phyloP scores from a whole-genome alignment of 2,797 vertebrate genomes.

The Cynodonichthys magdalenae region DNA sequence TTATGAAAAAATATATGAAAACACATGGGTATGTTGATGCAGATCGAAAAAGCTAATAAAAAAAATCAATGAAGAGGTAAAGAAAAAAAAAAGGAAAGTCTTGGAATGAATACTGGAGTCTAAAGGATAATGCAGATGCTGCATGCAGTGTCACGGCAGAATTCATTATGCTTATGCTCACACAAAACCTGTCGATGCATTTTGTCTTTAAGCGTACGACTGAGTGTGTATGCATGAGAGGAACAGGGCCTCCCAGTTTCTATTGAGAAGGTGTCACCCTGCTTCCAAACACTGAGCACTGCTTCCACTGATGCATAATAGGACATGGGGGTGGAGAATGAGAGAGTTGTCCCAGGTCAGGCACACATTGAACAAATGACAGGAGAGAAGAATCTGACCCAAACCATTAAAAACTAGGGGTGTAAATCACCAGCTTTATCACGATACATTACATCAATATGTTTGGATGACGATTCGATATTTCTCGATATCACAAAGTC shows the following conservation, averaged over 20 bases:
- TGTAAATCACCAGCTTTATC: too few species aligned
- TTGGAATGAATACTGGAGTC: constrained; percentile 1
- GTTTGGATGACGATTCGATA: too few species aligned
- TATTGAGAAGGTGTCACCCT: constrained; percentile 57
- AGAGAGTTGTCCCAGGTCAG: constrained; percentile 33
- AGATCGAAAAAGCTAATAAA: not conserved
- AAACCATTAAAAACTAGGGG: too few species aligned
- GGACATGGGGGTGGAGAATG: constrained; percentile 24
- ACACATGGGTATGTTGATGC: not conserved
- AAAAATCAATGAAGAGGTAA: not conserved
- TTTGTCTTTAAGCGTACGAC: constrained; percentile 14
- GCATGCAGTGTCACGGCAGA: constrained; percentile 43
- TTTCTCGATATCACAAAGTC: too few species aligned
- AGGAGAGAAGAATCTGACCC: constrained; percentile 23
- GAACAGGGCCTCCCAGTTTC: constrained; percentile 40
- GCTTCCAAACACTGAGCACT: constrained; percentile 57
- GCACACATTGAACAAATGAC: constrained; percentile 30
- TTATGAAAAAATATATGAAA: constrained; percentile 3
- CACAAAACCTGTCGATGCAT: constrained; percentile 22
- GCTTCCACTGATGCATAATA: constrained; percentile 50
- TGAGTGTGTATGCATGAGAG: constrained; percentile 5
- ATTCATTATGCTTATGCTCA: constrained; percentile 25
- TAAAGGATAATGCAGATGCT: constrained; percentile 37
- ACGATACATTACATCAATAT: too few species aligned
- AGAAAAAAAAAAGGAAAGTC: constrained; percentile 4